Evolutionary conservation across 2,888 invertebrate genomes (phyloP).

Genomic region (Agrochola macilenta): DNA sequence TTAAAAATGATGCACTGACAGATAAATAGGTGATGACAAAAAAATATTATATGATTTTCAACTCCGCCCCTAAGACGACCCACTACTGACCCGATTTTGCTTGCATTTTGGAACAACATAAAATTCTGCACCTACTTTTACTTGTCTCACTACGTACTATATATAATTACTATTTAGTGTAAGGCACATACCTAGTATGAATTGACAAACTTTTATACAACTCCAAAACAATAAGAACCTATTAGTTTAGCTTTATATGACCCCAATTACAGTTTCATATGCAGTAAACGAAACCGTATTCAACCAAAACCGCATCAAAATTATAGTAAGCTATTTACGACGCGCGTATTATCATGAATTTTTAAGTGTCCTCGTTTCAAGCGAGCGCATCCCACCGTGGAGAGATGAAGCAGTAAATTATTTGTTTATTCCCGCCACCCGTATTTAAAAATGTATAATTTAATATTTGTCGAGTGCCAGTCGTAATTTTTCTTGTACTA

Average conservation of each 20-base stretch:
- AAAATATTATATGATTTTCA: not conserved
- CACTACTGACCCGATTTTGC: no score
- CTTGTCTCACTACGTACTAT: not conserved
- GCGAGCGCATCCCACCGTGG: constrained; percentile 46
- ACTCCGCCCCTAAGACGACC: no score
- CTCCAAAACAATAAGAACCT: not conserved
- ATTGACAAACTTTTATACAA: not conserved
- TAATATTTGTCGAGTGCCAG: constrained; percentile 76
- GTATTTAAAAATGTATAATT: constrained; percentile 76
- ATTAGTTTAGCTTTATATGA: not conserved
- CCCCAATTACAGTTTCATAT: constrained; percentile 24
- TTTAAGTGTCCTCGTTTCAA: constrained; percentile 66
- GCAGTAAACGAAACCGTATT: constrained; percentile 44
- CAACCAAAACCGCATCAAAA: constrained; percentile 45
- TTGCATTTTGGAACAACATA: not conserved
- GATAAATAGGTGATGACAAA: not conserved
- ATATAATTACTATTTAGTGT: not conserved
- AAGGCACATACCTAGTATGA: not conserved
- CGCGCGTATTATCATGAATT: constrained; percentile 64
- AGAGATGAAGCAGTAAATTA: constrained; percentile 71
- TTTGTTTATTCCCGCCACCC: constrained; percentile 68
- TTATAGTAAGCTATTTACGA: constrained; percentile 65
- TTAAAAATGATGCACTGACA: no score
- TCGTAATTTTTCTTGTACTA: constrained; percentile 78
- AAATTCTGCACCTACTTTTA: not conserved